Percentiles rank a stretch among this genome's conserved stretches.
These are phyloP conservation scores for Tetranychus piercei DNA, from an alignment of 2,888 invertebrate species.

Conservation along the genomic window DNA sequence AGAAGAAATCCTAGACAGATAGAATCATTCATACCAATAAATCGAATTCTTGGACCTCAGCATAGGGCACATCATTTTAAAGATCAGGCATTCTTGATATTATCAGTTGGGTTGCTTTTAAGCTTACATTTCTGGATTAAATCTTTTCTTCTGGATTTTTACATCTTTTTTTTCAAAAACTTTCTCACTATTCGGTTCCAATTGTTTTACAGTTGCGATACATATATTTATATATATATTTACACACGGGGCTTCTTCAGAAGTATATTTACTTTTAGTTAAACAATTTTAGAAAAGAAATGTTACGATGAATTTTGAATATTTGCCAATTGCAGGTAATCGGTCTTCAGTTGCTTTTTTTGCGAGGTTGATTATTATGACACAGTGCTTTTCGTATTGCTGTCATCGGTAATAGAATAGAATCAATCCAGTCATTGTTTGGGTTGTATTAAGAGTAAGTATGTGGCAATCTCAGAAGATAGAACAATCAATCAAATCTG, in stretches of 20 bases:
- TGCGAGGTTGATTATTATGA: too few species aligned
- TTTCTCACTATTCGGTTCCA: neutral
- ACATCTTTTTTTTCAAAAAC: neutral
- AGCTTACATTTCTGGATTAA: neutral
- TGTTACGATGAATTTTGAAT: neutral
- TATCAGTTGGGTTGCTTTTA: neutral
- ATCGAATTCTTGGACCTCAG: too few species aligned
- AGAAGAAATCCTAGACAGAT: neutral
- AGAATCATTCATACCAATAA: neutral
- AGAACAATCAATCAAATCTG: too few species aligned
- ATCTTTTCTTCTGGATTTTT: neutral
- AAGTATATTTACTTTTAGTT: neutral
- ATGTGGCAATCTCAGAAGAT: too few species aligned
- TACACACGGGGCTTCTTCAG: neutral
- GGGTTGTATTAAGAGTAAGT: too few species aligned
- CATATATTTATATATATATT: neutral
- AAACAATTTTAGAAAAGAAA: neutral
- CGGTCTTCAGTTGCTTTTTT: too few species aligned
- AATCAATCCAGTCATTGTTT: too few species aligned
- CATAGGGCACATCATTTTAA: neutral
- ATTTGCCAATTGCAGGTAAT: too few species aligned
- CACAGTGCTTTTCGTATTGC: too few species aligned
- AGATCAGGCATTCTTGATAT: neutral
- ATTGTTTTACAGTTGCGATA: neutral
- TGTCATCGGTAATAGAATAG: too few species aligned